Base-by-base conservation (phyloP, 2,888 invertebrate species). In the Leptinotarsa peninsularis region DNA sequence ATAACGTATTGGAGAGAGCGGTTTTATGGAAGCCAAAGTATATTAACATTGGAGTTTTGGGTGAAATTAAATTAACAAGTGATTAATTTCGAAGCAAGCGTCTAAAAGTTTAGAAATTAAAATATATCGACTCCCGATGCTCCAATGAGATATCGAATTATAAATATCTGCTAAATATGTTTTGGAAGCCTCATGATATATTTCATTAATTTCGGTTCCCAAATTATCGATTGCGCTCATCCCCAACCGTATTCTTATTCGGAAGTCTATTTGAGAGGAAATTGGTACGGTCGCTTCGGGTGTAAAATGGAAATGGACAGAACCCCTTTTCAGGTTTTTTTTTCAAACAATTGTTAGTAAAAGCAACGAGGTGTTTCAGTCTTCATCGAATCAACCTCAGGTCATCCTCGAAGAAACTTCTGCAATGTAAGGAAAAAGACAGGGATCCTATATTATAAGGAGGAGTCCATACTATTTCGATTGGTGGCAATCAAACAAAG, bases 121-220 rank as follows among this genome's bases (percentile, higher is more conserved):
- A 83, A 83, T 83, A 82, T 83, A 83, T 83, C 82, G 83, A 83
- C 83, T 82, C 78, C 79, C 79, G 80, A 83, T 80, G 79, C 81
- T 80, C 78, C 81, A 79, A 82, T 83, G 83, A 82, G 79, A 82
- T 82, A 83, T 83, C 80, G 82, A 82, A 82, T 82, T 81, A 81
- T 81, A 81, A 81, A 81, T 81, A 81, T 79, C 76, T 73, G 75
- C 78, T 80, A 78, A 79, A 79, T 79, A 79, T 79, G 79, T 78
- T 79, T 79, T 79, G 78, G 79, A 79, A 78, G 79, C 79, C 76
- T 79, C 74, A 74, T 79, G 79, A 79, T 79, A 79, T 79, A 79
- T 80, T 80, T 80, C 78, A 74, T 78, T 78, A 80, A 80, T 80
- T 80, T 80, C 66, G 76, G 76, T 74, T 76, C 77, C 73, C 58